Evolutionary conservation across 2,113 vertebrate species (phyloP), one percentile per base, ranked within the genome.

Genomic region (Sialia sialis): DNA sequence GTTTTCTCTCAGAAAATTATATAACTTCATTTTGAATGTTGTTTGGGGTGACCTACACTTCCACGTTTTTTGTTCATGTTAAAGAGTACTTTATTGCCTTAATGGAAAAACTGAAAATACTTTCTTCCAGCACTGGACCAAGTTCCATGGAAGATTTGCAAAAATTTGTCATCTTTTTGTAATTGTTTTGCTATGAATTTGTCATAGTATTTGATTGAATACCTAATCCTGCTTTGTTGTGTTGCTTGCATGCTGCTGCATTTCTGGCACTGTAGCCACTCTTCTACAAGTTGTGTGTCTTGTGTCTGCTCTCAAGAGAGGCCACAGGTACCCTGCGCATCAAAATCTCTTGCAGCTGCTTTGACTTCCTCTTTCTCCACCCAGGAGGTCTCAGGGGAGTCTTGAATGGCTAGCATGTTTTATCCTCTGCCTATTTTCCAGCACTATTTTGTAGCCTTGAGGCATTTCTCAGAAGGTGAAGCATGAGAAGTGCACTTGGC

Each of bases 211-310:
- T 4, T 86, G 67, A 78, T 30, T n/a, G 34, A 77, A 36, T 39
- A 30, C 22, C 16, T 56, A 18, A 76, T 73, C 16, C 13, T 82
- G 4, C 27, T 73, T 13, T 36, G 16, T 18, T 87, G 25, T 66
- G 52, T 76, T 85, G 13, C 21, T 63, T 87, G n/a, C 6, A 9
- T 36, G 34, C 29, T 90, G 29, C 16, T 87, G 39, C 19, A 15
- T 80, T 92, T 67, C 32, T 69, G 29, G 23, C 56, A 13, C 39
- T 75, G 6, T 36, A 69, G 26, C 36, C 26, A 54, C 5, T 58
- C 16, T 44, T 49, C 46, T 7, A 7, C 7, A 69, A 85, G 20
- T 62, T 38, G 3, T 9, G 4, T 0, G 0, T 56, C 25, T 52
- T 56, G 17, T 49, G 23, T 58, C 36, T 0, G 1, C 22, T 79